These are phyloP conservation scores for Cynaeus angustus DNA, from an alignment of 2,888 invertebrate species.

Conservation along the genomic window DNA sequence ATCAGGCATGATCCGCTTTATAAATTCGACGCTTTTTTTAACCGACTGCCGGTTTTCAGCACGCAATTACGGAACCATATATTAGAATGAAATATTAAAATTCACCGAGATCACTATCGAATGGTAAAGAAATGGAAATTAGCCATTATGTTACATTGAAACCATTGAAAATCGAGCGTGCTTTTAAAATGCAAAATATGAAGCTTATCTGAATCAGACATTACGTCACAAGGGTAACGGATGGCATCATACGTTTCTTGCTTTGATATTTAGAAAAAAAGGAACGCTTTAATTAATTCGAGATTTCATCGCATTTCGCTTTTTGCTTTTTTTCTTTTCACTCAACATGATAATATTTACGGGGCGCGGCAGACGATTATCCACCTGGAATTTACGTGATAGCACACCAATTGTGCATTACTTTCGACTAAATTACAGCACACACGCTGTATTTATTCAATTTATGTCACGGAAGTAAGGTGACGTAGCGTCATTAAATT, in stretches of 20 bases:
- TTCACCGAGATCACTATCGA: constrained; percentile 29
- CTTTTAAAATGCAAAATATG: constrained; percentile 36
- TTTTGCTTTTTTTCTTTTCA: too few species aligned
- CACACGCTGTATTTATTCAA: neutral
- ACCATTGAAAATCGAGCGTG: constrained; percentile 40
- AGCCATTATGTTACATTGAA: constrained; percentile 32
- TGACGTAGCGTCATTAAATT: neutral
- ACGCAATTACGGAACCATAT: constrained; percentile 31
- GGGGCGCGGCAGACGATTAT: constrained; percentile 2
- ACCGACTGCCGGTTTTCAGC: constrained; percentile 27
- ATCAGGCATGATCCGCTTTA: constrained; percentile 5
- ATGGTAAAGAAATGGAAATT: constrained; percentile 33
- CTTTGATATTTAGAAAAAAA: constrained; percentile 21
- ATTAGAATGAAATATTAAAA: constrained; percentile 31
- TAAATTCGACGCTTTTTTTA: constrained; percentile 16
- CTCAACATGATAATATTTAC: too few species aligned
- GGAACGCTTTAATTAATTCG: constrained; percentile 13
- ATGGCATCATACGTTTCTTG: constrained; percentile 28
- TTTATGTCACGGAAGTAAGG: neutral
- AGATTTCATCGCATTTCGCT: constrained; percentile 5
- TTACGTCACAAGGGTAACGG: constrained; percentile 32
- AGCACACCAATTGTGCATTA: constrained; percentile 4
- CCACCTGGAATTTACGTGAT: constrained; percentile 3
- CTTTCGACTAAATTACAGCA: constrained; percentile 1
- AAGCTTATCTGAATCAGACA: constrained; percentile 27